Base-by-base conservation (phyloP, 2,797 vertebrate genomes). In the Monodelphis domestica region DNA sequence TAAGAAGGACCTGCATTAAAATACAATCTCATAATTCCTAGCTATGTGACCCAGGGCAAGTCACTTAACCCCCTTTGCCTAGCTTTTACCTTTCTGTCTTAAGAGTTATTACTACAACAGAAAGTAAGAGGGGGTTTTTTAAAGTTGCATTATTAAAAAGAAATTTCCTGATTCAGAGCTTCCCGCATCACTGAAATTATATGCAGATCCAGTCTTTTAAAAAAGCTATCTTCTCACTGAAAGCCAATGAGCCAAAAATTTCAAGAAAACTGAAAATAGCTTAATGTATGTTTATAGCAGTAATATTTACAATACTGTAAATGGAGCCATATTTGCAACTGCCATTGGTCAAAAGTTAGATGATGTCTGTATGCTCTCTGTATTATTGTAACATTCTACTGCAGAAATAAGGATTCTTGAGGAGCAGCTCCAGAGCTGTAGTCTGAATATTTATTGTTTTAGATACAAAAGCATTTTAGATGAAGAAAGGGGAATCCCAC, bases 341-440 rank as follows among this genome's bases (percentile, higher is more conserved):
- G n/a, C 33, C 53, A 63, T 55, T 54, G 93, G 24, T 88, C 87
- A 33, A 50, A 91, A 92, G 70, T 89, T 94, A 91, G 84, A 91
- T 1, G 17, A 88, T 7, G 91, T 17, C 17, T 70, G n/a, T 70
- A 24, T 70, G 38, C 38, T n/a, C 5, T 63, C 33, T 55, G 33
- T 88, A 45, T 90, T 29, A 96, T 93, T 87, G 94, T 45, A 92
- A 95, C 29, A 56, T 93, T 17, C 55, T 38, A 84, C 94, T 11
- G 54, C 52, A 88, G 89, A 94, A 95, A 93, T 94, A 28, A 96
- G 91, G 93, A 89, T 92, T 53, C 90, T 95, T 50, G 0, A 0
- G 87, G 52, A 53, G 12, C 78, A 59, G 30, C 12, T 90, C 1
- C 55, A 89, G 33, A 89, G 78, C 59, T 26, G 17, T 84, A 84